Evolutionary conservation across 2,888 invertebrate species (phyloP).

Genomic region (Hyposoter didymator): DNA sequence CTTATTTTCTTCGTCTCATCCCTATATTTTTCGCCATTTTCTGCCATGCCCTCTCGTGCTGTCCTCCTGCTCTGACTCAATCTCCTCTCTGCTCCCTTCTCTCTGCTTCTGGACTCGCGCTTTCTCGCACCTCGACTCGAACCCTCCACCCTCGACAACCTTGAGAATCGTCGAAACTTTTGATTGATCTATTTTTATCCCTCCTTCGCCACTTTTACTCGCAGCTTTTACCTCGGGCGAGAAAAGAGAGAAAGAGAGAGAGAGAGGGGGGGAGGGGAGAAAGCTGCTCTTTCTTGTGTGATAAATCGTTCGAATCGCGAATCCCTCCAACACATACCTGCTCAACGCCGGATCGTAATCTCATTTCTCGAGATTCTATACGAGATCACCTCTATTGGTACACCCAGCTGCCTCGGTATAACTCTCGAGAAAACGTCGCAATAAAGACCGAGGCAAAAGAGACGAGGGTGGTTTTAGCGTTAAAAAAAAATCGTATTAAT

Average conservation of each 20-base stretch:
- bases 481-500: constrained; percentile 28
- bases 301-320: constrained; percentile 76
- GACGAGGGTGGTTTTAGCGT: constrained; percentile 8
- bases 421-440: constrained; percentile 32
- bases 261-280: constrained; percentile 9
- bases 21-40: constrained; percentile 65
- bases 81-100: constrained; percentile 14
- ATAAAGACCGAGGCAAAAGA: constrained; percentile 20
- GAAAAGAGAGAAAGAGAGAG: constrained; percentile 2
- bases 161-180: constrained; percentile 78
- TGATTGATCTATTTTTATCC: constrained; percentile 79
- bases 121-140: constrained; percentile 54
- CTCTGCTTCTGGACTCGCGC: constrained; percentile 40
- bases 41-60: constrained; percentile 33
- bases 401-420: constrained; percentile 22
- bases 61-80: constrained; percentile 25
- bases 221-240: constrained; percentile 68
- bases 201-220: constrained; percentile 74
- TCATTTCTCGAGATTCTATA: constrained; percentile 62
- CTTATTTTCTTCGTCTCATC: constrained; percentile 55
- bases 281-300: constrained; percentile 59
- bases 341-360: constrained; percentile 70
- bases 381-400: constrained; percentile 22
- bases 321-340: constrained; percentile 61
- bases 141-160: constrained; percentile 61